Base-by-base conservation (phyloP, 37 sponge, comb jelly and placozoan genomes). In the Lycopodina hypogea region DNA sequence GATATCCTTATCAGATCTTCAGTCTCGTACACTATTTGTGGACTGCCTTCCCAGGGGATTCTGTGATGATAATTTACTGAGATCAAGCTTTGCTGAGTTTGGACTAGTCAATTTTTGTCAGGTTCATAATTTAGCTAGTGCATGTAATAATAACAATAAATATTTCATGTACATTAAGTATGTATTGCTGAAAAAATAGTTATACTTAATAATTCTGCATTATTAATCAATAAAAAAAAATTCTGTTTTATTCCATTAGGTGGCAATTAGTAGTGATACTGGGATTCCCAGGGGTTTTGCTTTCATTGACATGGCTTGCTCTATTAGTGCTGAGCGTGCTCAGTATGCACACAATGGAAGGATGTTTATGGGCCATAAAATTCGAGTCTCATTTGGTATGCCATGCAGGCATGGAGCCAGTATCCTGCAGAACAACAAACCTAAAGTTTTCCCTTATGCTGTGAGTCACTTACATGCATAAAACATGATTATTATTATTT, bases 311-410 rank as follows among this genome's bases (percentile, higher is more conserved):
- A 84, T 92, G 88, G 84, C 77, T 32, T 74, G 84, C 21, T 80
- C 70, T 38, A 21, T 71, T 33, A 84, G 83, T 41, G 92, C 92
- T 2, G 92, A 92, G 58, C 40, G 26, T 63, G 88, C 88, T 18
- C 88, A 87, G 61, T 35, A 4, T 15, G 41, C 19, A 1, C 69
- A 77, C 55, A 92, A 87, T 70, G 81, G 88, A 0, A 56, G 50
- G 0, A 17, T 32, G 17, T 61, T 92, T 37, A 67, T 39, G 24
- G 88, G 85, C 1, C 80, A 77, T 0, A 76, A 80, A 23, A 84
- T 92, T 0, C 51, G 92, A 55, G 88, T 92, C 22, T 87, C 92
- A 19, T 92, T 83, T 76, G 88, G 88, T 24, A 92, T 92, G 92
- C 92, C 92, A 7, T 87, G 92, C n/a, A 29, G 92, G 51, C 92